Percentiles rank a stretch among this genome's conserved stretches.
phyloP scores from a whole-genome alignment of 2,113 vertebrate species.

The Pseudopodoces humilis region DNA sequence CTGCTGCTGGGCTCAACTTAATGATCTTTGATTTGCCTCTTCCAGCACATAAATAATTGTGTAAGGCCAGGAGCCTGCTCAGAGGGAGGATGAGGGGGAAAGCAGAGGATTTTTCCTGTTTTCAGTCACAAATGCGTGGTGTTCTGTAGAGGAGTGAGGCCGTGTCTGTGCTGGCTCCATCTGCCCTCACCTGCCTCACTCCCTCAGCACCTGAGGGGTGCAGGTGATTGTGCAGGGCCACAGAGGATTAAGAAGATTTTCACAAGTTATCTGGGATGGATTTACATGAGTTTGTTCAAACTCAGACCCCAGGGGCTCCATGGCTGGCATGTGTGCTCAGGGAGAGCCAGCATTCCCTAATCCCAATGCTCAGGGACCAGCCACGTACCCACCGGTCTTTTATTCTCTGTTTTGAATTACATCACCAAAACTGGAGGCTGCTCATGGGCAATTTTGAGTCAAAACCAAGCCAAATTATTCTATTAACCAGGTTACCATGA shows the following conservation, averaged over 20 bases:
- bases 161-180: accelerated
- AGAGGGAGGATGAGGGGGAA: background rate
- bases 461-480: constrained; percentile 2
- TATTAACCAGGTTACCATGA: background rate
- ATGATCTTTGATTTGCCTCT: constrained; percentile 14
- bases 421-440: background rate
- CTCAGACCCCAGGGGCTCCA: background rate
- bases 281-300: background rate
- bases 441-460: background rate
- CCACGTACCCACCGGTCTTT: accelerated
- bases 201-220: background rate
- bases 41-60: background rate
- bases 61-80: background rate
- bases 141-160: background rate
- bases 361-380: accelerated
- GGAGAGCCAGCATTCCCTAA: background rate
- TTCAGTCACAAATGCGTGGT: background rate
- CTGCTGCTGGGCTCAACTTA: background rate
- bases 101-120: background rate
- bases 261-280: background rate
- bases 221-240: background rate
- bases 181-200: background rate
- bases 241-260: background rate
- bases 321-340: background rate
- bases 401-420: background rate